A percentile compares a stretch with the other conserved stretches of the same genome.
These are phyloP conservation scores for Crocodylus rhombifer DNA, from an alignment of 2,797 vertebrate genomes.

Conservation along the genomic window DNA sequence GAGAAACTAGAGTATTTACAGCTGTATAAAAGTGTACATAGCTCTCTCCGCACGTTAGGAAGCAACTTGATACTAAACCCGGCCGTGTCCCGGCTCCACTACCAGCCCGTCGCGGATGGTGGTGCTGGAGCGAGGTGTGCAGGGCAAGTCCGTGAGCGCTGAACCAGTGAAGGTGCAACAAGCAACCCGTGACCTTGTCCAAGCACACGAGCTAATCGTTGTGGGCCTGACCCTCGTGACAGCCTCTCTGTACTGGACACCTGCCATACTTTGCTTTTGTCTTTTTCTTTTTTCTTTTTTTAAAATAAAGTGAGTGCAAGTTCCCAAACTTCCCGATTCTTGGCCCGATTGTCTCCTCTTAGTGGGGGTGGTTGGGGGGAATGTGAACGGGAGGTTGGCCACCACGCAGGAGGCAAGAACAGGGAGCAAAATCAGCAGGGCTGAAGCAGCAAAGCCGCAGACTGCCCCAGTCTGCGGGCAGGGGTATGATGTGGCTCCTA, in stretches of 20 bases:
- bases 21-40: neutral
- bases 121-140: neutral
- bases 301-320: neutral
- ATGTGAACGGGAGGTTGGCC: neutral
- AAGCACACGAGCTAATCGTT: neutral
- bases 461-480: neutral
- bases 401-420: neutral
- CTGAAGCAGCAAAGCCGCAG: no score
- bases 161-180: neutral
- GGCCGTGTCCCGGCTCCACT: neutral
- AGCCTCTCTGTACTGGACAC: neutral
- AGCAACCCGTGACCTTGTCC: fast-evolving
- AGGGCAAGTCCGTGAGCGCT: neutral
- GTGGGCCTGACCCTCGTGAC: fast-evolving
- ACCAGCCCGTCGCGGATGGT: neutral
- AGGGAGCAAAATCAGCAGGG: neutral
- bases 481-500: no score
- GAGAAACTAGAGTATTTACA: neutral
- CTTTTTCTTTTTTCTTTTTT: neutral
- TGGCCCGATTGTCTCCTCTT: neutral
- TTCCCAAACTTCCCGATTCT: neutral
- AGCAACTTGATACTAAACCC: neutral
- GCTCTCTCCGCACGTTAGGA: neutral
- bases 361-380: no score
- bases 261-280: neutral